These are phyloP conservation scores for Pedetes capensis DNA, from an alignment of 2,113 vertebrate species.

Conservation along the genomic window DNA sequence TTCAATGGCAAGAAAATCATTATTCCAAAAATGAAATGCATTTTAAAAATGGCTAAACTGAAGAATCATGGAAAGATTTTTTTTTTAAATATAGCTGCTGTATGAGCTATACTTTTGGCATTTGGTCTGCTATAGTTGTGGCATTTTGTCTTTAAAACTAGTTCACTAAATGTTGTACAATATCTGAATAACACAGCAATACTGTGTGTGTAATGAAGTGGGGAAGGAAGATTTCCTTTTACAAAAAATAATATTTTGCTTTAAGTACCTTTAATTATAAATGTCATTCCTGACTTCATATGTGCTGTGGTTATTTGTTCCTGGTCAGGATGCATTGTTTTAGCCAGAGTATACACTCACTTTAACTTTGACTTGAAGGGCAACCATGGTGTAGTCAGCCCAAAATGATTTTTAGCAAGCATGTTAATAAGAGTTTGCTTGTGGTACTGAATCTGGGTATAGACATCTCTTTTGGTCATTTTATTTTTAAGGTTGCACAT, in stretches of 20 bases:
- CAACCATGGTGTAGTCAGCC: background rate
- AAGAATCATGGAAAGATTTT: background rate
- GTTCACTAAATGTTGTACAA: background rate
- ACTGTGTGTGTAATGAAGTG: background rate
- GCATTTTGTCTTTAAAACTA: background rate
- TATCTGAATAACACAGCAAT: background rate
- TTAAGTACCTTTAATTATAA: background rate
- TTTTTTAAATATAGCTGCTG: background rate
- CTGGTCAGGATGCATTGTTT: background rate
- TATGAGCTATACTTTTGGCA: background rate
- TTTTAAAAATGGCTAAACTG: background rate
- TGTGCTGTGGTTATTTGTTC: background rate
- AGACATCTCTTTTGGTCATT: background rate
- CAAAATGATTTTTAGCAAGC: background rate
- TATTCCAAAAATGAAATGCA: conserved; percentile 42
- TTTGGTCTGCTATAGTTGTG: background rate
- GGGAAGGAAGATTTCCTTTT: background rate
- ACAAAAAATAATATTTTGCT: background rate
- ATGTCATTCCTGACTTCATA: background rate
- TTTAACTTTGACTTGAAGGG: background rate
- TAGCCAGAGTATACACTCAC: background rate
- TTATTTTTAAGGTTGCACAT: background rate
- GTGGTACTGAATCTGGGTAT: background rate
- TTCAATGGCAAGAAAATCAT: conserved; percentile 14
- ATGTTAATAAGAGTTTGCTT: background rate